Conservation (phyloP, 2,113 vertebrate species). For the Ageneiosus marmoratus region DNA sequence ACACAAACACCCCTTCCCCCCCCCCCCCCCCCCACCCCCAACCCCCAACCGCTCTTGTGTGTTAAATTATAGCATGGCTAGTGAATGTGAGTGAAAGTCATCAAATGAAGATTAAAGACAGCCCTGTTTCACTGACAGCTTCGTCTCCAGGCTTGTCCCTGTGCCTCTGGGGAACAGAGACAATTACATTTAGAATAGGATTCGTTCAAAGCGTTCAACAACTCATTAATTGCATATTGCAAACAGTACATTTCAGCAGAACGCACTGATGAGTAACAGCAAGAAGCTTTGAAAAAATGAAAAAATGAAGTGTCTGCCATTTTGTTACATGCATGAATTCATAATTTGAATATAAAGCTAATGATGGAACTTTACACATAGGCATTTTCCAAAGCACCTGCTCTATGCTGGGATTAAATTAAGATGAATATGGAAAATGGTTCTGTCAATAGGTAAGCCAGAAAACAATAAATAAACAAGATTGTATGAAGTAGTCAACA, state of each 20-base stretch:
- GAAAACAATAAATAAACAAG: not conserved
- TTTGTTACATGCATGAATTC: conserved; percentile 62
- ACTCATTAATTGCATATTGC: conserved; percentile 80
- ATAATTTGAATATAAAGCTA: conserved; percentile 62
- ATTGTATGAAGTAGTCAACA: not conserved
- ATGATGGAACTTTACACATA: conserved; percentile 34
- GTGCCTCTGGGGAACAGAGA: conserved; percentile 68
- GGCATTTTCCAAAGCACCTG: conserved; percentile 5
- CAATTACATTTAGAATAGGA: conserved; percentile 77
- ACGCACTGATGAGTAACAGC: conserved; percentile 74
- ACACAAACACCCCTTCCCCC: not conserved
- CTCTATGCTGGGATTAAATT: conserved; percentile 3
- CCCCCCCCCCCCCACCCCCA: not conserved
- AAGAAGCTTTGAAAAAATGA: conserved; percentile 48
- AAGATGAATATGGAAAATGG: conserved; percentile 2
- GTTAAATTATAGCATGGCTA: conserved; percentile 53
- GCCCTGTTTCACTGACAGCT: conserved; percentile 63
- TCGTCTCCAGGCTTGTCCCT: conserved; percentile 47
- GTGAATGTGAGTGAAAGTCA: conserved; percentile 62
- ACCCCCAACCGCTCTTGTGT: conserved; percentile 35
- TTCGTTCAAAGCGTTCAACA: conserved; percentile 76
- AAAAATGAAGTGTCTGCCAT: conserved; percentile 56
- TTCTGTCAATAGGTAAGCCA: not conserved
- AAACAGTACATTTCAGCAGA: conserved; percentile 77
- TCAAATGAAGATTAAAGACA: conserved; percentile 76